Conservation (phyloP, 2,888 invertebrate genomes). For the Allolobophora icterica region DNA sequence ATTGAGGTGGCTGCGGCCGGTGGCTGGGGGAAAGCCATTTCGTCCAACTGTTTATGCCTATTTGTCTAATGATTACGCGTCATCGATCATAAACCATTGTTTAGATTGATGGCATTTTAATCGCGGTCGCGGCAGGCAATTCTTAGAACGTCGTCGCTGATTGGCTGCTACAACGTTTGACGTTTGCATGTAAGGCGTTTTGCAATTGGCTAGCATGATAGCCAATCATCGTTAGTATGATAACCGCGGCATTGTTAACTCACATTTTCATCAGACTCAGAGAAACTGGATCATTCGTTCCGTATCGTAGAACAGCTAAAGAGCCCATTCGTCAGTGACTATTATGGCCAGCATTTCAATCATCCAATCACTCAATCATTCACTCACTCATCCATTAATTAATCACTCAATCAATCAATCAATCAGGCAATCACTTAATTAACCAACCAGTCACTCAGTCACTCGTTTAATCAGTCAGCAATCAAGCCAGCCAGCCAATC, state of each 20-base stretch:
- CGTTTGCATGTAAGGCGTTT: background rate
- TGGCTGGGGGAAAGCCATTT: background rate
- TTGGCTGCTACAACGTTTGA: background rate
- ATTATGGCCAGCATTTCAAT: background rate
- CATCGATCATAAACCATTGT: constrained; percentile 28
- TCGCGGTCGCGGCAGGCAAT: background rate
- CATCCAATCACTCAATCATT: too few relatives aligned
- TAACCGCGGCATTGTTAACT: background rate
- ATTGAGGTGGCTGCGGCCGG: background rate
- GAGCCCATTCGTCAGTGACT: background rate
- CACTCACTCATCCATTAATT: background rate
- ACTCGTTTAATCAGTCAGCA: too few relatives aligned
- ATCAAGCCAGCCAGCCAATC: too few relatives aligned
- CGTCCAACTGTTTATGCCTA: background rate
- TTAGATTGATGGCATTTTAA: constrained; percentile 20
- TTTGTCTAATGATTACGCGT: constrained; percentile 18
- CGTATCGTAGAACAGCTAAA: background rate
- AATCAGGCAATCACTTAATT: background rate
- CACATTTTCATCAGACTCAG: background rate
- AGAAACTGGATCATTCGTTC: background rate
- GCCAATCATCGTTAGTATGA: background rate
- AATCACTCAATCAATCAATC: background rate
- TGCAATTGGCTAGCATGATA: background rate
- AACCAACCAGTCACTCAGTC: too few relatives aligned
- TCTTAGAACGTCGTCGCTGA: background rate